Base-by-base conservation (phyloP, 2,113 vertebrate species). In the Prionailurus viverrinus region DNA sequence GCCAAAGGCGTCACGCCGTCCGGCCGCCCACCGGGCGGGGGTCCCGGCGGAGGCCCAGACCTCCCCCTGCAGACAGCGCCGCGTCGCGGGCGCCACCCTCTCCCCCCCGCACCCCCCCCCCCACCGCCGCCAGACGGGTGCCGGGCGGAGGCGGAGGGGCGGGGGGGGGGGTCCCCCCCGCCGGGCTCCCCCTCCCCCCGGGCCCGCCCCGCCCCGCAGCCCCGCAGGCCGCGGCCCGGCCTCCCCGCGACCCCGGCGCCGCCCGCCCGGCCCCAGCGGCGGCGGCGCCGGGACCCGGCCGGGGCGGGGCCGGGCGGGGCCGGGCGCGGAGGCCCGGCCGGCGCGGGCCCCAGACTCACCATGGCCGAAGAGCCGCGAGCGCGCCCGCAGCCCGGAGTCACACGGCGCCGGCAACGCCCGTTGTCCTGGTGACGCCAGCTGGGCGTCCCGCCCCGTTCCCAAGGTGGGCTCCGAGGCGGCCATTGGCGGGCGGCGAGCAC, bases 381-480 rank as follows among this genome's bases (percentile, higher is more conserved):
- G 82, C 94, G 89, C 96, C 97, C 97, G 94, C 97, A 95, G 96
- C 97, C 85, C 76, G 1, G 58, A 96, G 92, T 96, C 98, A 96
- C 97, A 94, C 41, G 92, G 95, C 95, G 96, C 95, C 85, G 97
- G 98, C 97, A 97, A 97, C 96, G 97, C 98, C 98, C 98, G 98
- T 98, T 98, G 98, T 98, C 98, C 95, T 97, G 97, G 98, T 95
- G 98, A 98, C 98, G 97, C 84, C 96, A 97, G 92, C 94, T 71
- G 85, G 94, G 92, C 95, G 96, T 94, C 98, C 97, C 96, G 90
- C 97, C 98, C 93, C 81, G 91, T 58, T 90, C 96, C 86, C 83
- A 90, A 98, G 98, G 98, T 98, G 95, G 96, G 98, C 97, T 96
- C 68, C 1, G 96, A 86, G 18, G 1, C 78, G 41, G 88, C 48